phyloP scores from a whole-genome alignment of 2,888 invertebrate genomes.

The Eudemis profundana region DNA sequence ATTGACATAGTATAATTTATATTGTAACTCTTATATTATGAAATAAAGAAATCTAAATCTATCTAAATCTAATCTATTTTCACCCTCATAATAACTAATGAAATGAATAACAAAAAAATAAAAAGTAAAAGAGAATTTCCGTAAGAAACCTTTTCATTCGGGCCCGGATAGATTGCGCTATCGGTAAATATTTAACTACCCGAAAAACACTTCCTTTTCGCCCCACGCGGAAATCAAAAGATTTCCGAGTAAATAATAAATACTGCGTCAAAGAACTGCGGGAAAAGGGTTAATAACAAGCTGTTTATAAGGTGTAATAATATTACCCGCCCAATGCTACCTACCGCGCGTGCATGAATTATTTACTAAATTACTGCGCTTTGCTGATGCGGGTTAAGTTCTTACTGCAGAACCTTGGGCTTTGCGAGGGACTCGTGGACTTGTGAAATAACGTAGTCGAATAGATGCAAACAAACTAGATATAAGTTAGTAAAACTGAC shows the following conservation, averaged over 20 bases:
- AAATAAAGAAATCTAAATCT: too few relatives aligned
- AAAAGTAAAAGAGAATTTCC: background rate
- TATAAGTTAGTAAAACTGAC: too few relatives aligned
- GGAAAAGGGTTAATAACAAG: constrained; percentile 29
- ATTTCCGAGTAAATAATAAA: constrained; percentile 46
- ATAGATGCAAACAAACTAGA: too few relatives aligned
- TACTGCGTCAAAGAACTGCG: constrained; percentile 39
- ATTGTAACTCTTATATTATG: too few relatives aligned
- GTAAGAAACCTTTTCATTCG: constrained; percentile 2
- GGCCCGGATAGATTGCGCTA: constrained; percentile 48
- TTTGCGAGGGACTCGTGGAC: background rate
- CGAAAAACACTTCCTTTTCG: constrained; percentile 53
- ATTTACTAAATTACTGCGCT: constrained; percentile 41
- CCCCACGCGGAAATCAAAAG: constrained; percentile 39
- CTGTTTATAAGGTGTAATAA: constrained; percentile 30
- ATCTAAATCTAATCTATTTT: too few relatives aligned
- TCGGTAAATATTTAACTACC: constrained; percentile 61
- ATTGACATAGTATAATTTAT: too few relatives aligned
- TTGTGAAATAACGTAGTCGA: background rate
- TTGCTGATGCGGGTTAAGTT: constrained; percentile 25
- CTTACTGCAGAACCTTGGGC: background rate
- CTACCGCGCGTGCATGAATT: constrained; percentile 36
- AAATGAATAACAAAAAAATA: background rate
- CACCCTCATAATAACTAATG: too few relatives aligned
- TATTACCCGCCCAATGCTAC: constrained; percentile 25